Evolutionary conservation across 2,888 invertebrate genomes (phyloP).

Genomic region (Theretra japonica): DNA sequence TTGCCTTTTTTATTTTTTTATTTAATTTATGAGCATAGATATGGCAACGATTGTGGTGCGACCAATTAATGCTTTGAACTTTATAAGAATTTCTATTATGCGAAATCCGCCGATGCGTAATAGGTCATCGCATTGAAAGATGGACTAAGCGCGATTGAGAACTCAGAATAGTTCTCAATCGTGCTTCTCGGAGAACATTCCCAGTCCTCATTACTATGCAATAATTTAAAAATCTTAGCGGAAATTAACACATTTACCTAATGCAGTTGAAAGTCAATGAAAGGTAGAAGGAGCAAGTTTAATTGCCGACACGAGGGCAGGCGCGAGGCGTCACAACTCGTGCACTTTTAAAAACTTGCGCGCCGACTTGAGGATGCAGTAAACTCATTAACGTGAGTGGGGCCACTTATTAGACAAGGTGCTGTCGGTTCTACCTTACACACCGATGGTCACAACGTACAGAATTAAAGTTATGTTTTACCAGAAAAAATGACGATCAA

Average conservation of each 20-base stretch:
- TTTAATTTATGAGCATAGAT: background rate
- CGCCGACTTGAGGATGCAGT: constrained; percentile 63
- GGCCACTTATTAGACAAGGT: constrained; percentile 70
- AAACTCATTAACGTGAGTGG: constrained; percentile 79
- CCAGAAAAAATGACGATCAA: too few relatives aligned
- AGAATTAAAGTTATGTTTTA: background rate
- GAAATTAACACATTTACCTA: constrained; percentile 1
- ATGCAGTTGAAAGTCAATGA: constrained; percentile 31
- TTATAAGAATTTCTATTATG: too few relatives aligned
- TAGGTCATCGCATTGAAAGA: too few relatives aligned
- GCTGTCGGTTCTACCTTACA: constrained; percentile 35
- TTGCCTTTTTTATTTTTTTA: constrained; percentile 1
- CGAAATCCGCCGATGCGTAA: too few relatives aligned
- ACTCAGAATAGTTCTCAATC: too few relatives aligned
- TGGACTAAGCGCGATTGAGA: too few relatives aligned
- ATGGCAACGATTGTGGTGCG: too few relatives aligned
- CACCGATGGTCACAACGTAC: background rate
- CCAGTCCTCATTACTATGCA: background rate
- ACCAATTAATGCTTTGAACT: too few relatives aligned
- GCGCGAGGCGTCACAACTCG: constrained; percentile 63
- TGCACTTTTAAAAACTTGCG: constrained; percentile 74
- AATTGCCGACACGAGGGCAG: constrained; percentile 67
- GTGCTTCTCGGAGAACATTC: too few relatives aligned
- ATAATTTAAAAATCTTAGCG: background rate
- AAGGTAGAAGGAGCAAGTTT: constrained; percentile 53